Percentiles rank a stretch among this genome's conserved stretches.
phyloP scores from a whole-genome alignment of 2,888 invertebrate species.

The Agonopterix subpropinquella region DNA sequence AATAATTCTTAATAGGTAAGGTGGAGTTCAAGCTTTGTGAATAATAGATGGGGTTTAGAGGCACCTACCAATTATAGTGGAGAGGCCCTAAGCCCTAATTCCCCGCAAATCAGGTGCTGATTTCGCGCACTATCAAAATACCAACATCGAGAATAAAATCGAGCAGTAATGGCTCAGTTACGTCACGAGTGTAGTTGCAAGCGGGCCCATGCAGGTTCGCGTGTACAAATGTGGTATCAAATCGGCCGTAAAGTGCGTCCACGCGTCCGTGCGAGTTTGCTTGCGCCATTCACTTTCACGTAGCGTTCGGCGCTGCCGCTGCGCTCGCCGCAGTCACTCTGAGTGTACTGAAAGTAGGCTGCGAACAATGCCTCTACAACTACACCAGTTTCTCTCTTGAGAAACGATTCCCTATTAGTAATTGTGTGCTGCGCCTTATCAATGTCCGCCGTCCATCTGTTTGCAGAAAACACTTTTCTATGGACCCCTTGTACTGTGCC shows the following conservation, averaged over 20 bases:
- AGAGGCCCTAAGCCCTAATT: background rate
- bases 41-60: too few species aligned
- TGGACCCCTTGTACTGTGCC: background rate
- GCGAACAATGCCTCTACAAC: conserved; percentile 56
- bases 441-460: conserved; percentile 15
- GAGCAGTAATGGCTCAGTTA: conserved; percentile 7
- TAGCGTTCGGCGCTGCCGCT: conserved; percentile 16
- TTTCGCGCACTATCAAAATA: conserved; percentile 25
- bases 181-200: conserved; percentile 16
- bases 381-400: conserved; percentile 63
- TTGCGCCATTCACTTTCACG: conserved; percentile 72
- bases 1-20: too few species aligned
- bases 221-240: conserved; percentile 52
- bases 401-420: conserved; percentile 46
- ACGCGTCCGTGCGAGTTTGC: conserved; percentile 25
- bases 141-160: conserved; percentile 5
- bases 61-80: background rate
- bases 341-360: conserved; percentile 60
- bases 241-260: conserved; percentile 54
- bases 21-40: too few species aligned
- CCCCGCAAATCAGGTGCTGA: conserved; percentile 1
- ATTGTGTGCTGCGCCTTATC: conserved; percentile 34
- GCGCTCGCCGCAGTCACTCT: conserved; percentile 24
- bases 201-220: conserved; percentile 36
- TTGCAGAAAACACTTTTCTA: background rate